Percentiles rank a stretch among this genome's conserved stretches.
Evolutionary conservation across 2,113 vertebrate genomes (phyloP).

Genomic region (Nycticryphes semicollaris): DNA sequence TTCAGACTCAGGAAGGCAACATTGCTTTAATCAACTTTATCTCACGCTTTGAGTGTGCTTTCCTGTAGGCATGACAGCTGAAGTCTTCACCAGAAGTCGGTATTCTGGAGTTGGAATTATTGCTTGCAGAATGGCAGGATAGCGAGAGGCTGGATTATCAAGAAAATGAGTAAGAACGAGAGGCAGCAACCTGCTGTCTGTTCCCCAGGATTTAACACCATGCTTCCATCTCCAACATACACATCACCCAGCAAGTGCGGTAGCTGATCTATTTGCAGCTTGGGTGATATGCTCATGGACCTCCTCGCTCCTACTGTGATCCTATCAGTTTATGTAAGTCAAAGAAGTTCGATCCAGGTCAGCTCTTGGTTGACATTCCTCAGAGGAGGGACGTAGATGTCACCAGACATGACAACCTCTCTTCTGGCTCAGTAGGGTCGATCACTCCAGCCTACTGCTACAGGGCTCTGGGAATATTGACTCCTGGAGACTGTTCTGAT

Average conservation of each 20-base stretch:
- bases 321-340: neutral
- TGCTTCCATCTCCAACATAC: rapidly evolving
- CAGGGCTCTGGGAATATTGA: neutral
- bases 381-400: neutral
- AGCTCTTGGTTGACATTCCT: neutral
- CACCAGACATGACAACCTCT: neutral
- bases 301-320: neutral
- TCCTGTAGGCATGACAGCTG: neutral
- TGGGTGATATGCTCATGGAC: rapidly evolving
- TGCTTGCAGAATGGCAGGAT: neutral
- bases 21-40: neutral
- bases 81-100: neutral
- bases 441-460: neutral
- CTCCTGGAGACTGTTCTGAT: neutral
- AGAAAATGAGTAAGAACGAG: neutral
- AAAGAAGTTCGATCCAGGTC: neutral
- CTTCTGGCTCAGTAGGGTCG: neutral
- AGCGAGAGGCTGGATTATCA: neutral
- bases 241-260: neutral
- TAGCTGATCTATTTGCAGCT: neutral
- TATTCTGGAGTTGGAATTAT: neutral
- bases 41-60: neutral
- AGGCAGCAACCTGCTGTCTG: neutral
- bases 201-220: neutral
- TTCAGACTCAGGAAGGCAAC: neutral